Evolutionary conservation across 2,797 vertebrate genomes (phyloP).

Genomic region (Aselliscus stoliczkanus): DNA sequence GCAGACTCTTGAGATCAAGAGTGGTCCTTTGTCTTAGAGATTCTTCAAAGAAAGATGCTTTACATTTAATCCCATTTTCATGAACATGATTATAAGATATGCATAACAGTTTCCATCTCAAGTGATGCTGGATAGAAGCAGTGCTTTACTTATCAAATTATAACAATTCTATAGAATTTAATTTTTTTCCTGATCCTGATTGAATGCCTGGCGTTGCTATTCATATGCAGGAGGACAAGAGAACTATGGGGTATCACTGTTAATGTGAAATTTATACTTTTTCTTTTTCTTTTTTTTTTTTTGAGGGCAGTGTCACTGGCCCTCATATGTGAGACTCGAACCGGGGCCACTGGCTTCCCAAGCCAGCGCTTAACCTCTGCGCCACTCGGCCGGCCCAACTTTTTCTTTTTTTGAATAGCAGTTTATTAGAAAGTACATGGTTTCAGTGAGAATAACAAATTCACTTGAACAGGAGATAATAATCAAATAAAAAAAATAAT

Average conservation of each 20-base stretch:
- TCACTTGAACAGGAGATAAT: background rate
- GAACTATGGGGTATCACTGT: background rate
- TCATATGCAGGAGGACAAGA: background rate
- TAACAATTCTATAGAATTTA: background rate
- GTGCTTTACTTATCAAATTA: background rate
- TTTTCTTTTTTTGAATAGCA: no score
- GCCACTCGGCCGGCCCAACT: no score
- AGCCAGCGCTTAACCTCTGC: no score
- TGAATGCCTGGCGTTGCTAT: background rate
- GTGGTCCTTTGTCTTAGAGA: background rate
- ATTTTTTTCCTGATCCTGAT: background rate
- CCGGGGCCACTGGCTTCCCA: no score
- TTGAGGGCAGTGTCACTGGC: no score
- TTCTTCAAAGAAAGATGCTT: background rate
- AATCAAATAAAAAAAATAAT: slow-evolving; percentile 28
- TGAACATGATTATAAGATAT: background rate
- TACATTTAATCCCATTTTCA: background rate
- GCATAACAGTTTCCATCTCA: background rate
- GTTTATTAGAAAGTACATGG: slow-evolving; percentile 23
- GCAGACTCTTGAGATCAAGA: slow-evolving; percentile 10
- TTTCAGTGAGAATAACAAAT: slow-evolving; percentile 63
- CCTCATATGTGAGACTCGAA: no score
- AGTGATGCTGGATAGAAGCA: background rate
- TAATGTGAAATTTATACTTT: background rate
- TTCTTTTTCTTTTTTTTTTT: no score